These are phyloP conservation scores for Rostratula benghalensis DNA, from an alignment of 2,113 vertebrate species.

Conservation along the genomic window DNA sequence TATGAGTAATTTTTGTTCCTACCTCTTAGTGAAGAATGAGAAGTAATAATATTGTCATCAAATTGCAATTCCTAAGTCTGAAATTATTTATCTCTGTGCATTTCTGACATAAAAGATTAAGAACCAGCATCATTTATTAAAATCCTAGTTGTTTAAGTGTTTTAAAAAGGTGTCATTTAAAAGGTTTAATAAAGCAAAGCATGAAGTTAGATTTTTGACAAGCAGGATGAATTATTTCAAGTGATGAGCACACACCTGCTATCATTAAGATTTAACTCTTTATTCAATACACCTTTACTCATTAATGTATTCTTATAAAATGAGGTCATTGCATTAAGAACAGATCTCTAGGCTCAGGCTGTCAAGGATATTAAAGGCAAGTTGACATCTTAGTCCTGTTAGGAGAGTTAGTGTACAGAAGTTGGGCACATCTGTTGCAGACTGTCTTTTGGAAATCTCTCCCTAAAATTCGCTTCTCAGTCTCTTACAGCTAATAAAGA, in stretches of 20 bases:
- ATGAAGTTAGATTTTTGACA: neutral
- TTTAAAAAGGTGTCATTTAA: neutral
- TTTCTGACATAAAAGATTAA: neutral
- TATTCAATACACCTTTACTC: neutral
- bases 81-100: neutral
- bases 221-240: neutral
- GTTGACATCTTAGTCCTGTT: neutral
- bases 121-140: neutral
- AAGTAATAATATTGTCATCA: neutral
- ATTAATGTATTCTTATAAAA: neutral
- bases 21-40: neutral
- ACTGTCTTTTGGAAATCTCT: neutral
- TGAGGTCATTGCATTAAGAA: neutral
- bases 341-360: neutral
- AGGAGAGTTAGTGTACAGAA: neutral
- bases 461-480: neutral
- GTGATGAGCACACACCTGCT: rapidly evolving
- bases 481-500: neutral
- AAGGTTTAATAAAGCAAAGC: neutral
- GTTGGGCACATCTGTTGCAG: neutral
- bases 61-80: neutral
- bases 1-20: neutral
- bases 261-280: neutral
- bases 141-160: neutral
- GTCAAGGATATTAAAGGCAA: neutral